Evolutionary conservation across 2,888 invertebrate species (phyloP).

Genomic region (Ormyrus nitidulus): DNA sequence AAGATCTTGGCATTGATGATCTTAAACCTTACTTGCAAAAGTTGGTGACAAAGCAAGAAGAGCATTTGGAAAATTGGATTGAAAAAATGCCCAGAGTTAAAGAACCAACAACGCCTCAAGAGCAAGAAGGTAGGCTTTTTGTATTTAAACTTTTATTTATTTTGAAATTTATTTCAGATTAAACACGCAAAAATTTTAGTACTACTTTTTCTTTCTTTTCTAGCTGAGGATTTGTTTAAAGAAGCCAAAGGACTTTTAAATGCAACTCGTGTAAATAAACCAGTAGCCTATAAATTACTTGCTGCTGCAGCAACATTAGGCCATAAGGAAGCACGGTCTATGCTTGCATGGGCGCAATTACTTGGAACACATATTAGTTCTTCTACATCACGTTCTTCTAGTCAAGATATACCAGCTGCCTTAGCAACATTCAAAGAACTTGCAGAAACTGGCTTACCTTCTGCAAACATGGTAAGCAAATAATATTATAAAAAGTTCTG

Average conservation of each 20-base stretch:
- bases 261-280: conserved; percentile 84
- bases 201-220: conserved; percentile 14
- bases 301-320: conserved; percentile 88
- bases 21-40: conserved; percentile 31
- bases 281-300: conserved; percentile 85
- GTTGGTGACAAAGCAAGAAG: conserved; percentile 48
- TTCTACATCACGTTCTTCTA: conserved; percentile 66
- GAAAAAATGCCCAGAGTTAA: conserved; percentile 57
- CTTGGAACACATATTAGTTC: conserved; percentile 85
- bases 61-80: conserved; percentile 57
- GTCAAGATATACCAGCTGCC: conserved; percentile 87
- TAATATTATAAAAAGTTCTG: background rate
- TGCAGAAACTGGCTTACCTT: conserved; percentile 86
- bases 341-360: conserved; percentile 91
- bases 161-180: background rate
- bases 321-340: conserved; percentile 87
- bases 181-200: background rate
- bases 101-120: conserved; percentile 78
- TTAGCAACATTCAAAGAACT: conserved; percentile 86
- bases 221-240: conserved; percentile 86
- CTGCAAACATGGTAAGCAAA: conserved; percentile 88
- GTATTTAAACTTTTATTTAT: background rate
- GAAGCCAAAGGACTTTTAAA: conserved; percentile 83
- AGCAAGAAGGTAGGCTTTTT: conserved; percentile 80
- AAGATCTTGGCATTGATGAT: no score